Evolutionary conservation across 2,113 vertebrate species (phyloP), one percentile per base, ranked within the genome.

Genomic region (Oreochromis tanganicae): DNA sequence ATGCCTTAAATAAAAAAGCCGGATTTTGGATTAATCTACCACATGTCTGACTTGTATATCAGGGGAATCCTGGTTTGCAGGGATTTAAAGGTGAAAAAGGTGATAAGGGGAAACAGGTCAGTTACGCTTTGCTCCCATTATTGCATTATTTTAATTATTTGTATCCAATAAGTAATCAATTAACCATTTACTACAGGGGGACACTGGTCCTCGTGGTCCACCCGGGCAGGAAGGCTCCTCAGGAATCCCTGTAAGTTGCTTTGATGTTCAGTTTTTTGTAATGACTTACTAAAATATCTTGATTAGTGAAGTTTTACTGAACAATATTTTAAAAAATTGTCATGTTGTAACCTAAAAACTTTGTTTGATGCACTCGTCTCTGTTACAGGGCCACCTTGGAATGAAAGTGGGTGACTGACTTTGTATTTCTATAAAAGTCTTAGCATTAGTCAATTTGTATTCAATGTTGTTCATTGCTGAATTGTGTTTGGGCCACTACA

Each of bases 341-440:
- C 71, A n/a, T 27, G 29, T 61, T 52, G 13, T 11, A 17, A 11
- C 29, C 17, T 63, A 83, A 66, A 52, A 7, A n/a, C 61, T n/a
- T 63, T 63, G 59, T 63, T 63, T 38, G 17, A 66, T 38, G 12
- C 61, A n/a, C 61, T 66, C 6, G 43, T 93, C 3, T 91, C 38
- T 85, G 81, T 80, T 82, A 12, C 92, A 97, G 96, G 96, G 96
- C n/a, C 82, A 87, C 9, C 24, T 50, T 83, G 96, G 96, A 90
- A 88, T 83, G 52, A 96, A 95, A 95, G 96, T 96, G 46, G 6
- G 79, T 91, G 90, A 50, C 29, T 19, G 3, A 78, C 27, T 73
- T 73, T 50, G 68, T 46, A 1, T 73, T 48, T 50, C 71, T 78
- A 32, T 78, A 78, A 50, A 32, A 50, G 24, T 21, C 63, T 68